Evolutionary conservation across 2,797 vertebrate species (phyloP).

Genomic region (Parauchenoglanis ngamensis): DNA sequence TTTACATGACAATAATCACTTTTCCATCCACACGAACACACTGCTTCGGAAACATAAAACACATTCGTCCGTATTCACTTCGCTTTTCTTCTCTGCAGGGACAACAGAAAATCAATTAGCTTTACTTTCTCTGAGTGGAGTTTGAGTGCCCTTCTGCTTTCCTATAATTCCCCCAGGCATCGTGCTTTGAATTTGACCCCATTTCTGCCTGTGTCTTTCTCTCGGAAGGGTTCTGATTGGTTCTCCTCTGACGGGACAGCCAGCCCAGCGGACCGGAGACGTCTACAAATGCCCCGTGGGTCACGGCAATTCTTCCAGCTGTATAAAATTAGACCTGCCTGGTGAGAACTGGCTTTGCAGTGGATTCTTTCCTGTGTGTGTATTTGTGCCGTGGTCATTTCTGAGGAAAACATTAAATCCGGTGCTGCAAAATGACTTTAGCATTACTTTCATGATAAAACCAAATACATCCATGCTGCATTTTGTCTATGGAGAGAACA

Average conservation of each 20-base stretch:
- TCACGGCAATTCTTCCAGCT: slow-evolving; percentile 67
- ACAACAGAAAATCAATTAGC: slow-evolving; percentile 21
- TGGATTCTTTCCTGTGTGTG: slow-evolving; percentile 18
- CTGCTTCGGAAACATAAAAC: slow-evolving; percentile 13
- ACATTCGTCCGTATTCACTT: not conserved
- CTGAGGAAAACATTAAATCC: not conserved
- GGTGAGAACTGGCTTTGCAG: slow-evolving; percentile 73
- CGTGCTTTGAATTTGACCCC: slow-evolving; percentile 49
- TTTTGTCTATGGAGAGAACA: not conserved
- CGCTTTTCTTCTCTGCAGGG: slow-evolving; percentile 36
- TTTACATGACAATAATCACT: not conserved
- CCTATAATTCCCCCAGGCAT: slow-evolving; percentile 50
- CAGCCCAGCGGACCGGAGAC: slow-evolving; percentile 87
- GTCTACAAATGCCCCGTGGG: slow-evolving; percentile 94
- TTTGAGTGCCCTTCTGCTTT: slow-evolving; percentile 45
- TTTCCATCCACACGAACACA: not conserved
- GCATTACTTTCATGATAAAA: not conserved
- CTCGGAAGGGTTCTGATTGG: slow-evolving; percentile 91
- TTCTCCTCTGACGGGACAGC: slow-evolving; percentile 90
- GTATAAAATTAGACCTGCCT: slow-evolving; percentile 86
- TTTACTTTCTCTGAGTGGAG: slow-evolving; percentile 31
- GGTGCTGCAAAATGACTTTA: not conserved
- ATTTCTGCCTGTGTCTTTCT: slow-evolving; percentile 16
- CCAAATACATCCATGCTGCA: not conserved
- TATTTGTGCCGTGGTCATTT: not conserved